Base-by-base conservation (phyloP, 2,113 vertebrate species). In the Phalacrocorax aristotelis region DNA sequence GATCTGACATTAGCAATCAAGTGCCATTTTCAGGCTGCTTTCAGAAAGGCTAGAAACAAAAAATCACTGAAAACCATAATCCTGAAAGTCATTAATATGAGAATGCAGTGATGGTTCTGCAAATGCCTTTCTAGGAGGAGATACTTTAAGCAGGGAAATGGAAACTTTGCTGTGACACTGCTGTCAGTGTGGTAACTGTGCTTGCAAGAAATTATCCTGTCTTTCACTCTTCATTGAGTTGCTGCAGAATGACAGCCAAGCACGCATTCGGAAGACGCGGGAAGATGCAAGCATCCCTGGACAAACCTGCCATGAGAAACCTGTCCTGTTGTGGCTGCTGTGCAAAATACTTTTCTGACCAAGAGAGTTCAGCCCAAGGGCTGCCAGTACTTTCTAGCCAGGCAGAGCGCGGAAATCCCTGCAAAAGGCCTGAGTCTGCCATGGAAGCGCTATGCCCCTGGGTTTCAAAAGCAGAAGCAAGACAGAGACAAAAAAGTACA, bases 371-470 rank as follows among this genome's bases (percentile, higher is more conserved):
- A 90, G 40, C 34, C 52, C 40, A 65, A 44, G 68, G 46, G 14
- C 60, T 66, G 36, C 46, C 30, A 52, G 55, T 30, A 27, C 21
- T 54, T 83, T 54, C 36, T 36, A 69, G 36, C 7, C 22, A 74
- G 44, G 40, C 34, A 76, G 62, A 71, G 70, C 54, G 11, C 3
- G 27, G 19, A 55, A 89, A 83, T 36, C 54, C 44, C 80, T 49
- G 34, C 77, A 77, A 61, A 77, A 83, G 9, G 15, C 34, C 34
- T 42, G 44, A 66, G 29, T 54, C 78, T 32, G 60, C 77, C 51
- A 44, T 3, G 21, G 74, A 54, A 81, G 36, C 0, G 0, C 34
- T 34, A 4, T 12, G 25, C 4, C n/a, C 54, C 29, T 2, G 0
- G 25, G 57, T 76, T 92, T 79, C 44, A 74, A 83, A 77, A 81